Conservation (phyloP, 2,797 vertebrate species). For the Apogon hyalosoma region DNA sequence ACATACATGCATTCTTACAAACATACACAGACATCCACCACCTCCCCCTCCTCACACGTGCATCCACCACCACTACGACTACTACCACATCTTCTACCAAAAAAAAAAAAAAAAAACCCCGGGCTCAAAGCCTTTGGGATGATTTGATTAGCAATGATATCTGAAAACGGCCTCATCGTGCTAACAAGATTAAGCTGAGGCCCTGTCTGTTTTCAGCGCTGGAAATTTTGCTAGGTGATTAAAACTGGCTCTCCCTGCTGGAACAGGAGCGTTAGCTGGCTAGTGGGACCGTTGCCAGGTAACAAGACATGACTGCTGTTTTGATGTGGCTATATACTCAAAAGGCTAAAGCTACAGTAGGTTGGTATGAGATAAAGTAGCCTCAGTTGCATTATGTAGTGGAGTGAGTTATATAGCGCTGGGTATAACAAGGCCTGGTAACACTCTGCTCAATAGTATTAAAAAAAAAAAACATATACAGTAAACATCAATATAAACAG, state of each 20-base stretch:
- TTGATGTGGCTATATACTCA: slow-evolving; percentile 73
- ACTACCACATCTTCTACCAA: slow-evolving; percentile 48
- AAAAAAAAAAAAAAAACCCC: slow-evolving; percentile 52
- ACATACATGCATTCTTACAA: slow-evolving; percentile 53
- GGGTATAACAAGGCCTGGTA: neutral
- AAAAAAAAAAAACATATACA: no score
- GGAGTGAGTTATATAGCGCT: neutral
- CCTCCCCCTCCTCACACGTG: slow-evolving; percentile 21
- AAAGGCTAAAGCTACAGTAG: slow-evolving; percentile 65
- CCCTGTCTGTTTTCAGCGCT: slow-evolving; percentile 87
- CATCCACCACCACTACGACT: slow-evolving; percentile 22
- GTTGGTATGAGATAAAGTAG: slow-evolving; percentile 54
- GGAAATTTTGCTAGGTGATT: slow-evolving; percentile 88
- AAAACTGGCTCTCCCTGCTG: slow-evolving; percentile 84
- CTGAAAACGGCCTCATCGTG: slow-evolving; percentile 91
- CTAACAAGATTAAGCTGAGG: slow-evolving; percentile 92
- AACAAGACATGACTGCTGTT: slow-evolving; percentile 82
- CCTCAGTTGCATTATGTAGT: slow-evolving; percentile 17
- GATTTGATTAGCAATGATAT: slow-evolving; percentile 92
- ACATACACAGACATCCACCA: slow-evolving; percentile 55
- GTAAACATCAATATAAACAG: no score
- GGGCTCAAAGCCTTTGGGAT: slow-evolving; percentile 87
- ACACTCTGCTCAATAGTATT: no score
- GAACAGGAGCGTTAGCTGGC: slow-evolving; percentile 77
- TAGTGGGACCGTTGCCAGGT: slow-evolving; percentile 88